Evolutionary conservation across 1,140 invertebrate species (phyloP).

Genomic region (Proctacanthus coquilletti): DNA sequence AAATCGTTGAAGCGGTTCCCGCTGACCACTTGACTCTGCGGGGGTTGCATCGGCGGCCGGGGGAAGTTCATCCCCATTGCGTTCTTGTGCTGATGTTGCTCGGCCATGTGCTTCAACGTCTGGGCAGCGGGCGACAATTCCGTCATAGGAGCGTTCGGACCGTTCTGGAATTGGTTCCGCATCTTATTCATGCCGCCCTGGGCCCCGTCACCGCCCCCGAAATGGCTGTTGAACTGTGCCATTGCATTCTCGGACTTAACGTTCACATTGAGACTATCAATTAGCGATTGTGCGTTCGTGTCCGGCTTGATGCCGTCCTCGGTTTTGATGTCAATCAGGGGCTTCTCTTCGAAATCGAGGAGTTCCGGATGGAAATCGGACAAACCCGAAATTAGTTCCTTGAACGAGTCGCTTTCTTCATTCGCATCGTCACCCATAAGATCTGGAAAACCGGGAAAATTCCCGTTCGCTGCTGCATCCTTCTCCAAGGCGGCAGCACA

Average conservation of each 20-base stretch:
- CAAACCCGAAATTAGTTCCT: slow-evolving; percentile 77
- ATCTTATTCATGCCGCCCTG: slow-evolving; percentile 14
- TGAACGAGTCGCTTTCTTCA: slow-evolving; percentile 69
- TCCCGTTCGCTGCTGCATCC: slow-evolving; percentile 53
- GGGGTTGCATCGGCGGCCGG: slow-evolving; percentile 22
- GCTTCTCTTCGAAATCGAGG: slow-evolving; percentile 56
- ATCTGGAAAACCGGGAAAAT: slow-evolving; percentile 62
- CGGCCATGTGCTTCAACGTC: slow-evolving; percentile 89
- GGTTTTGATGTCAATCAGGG: slow-evolving; percentile 43
- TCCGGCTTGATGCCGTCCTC: slow-evolving; percentile 36
- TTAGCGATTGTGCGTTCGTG: slow-evolving; percentile 30
- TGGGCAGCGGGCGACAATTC: slow-evolving; percentile 79
- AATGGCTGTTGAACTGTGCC: slow-evolving; percentile 9
- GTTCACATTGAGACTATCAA: slow-evolving; percentile 26
- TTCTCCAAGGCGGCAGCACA: slow-evolving; percentile 65
- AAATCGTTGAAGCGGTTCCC: slow-evolving; percentile 22
- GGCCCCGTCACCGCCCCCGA: slow-evolving; percentile 9
- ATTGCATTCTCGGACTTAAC: slow-evolving; percentile 23
- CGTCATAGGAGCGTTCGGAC: slow-evolving; percentile 29
- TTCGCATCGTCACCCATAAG: slow-evolving; percentile 66
- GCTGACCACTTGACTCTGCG: slow-evolving; percentile 15
- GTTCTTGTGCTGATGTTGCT: slow-evolving; percentile 83
- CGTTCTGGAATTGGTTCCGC: slow-evolving; percentile 24
- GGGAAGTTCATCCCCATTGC: slow-evolving; percentile 36
- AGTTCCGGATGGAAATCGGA: slow-evolving; percentile 67